Evolutionary conservation across 2,113 vertebrate genomes (phyloP).

Genomic region (Sebastes fasciatus): DNA sequence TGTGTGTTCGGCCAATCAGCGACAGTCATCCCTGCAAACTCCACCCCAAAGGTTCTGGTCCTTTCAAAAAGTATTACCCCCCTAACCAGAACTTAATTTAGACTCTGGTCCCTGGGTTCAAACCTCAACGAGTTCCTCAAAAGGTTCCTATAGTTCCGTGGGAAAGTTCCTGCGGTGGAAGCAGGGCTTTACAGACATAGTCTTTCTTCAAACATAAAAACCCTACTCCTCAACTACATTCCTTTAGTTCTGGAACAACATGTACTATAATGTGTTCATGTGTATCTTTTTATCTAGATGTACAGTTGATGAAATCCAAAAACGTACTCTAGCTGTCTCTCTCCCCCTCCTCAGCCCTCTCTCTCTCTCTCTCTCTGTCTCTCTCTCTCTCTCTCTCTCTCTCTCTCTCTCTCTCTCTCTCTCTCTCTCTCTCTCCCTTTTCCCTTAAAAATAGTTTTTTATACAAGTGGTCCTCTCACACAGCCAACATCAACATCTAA

Average conservation of each 20-base stretch:
- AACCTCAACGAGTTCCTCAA: no score
- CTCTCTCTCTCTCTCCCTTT: conserved; percentile 26
- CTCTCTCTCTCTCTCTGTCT: conserved; percentile 27
- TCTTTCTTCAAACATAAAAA: conserved; percentile 5
- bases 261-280: not conserved
- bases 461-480: conserved; percentile 82
- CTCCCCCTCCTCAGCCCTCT: conserved; percentile 1
- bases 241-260: not conserved
- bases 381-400: conserved; percentile 17
- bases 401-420: conserved; percentile 16
- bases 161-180: no score
- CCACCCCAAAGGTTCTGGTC: no score
- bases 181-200: not conserved
- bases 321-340: conserved; percentile 13
- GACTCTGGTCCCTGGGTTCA: no score
- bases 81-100: no score
- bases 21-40: no score
- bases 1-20: no score
- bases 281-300: conserved; percentile 36
- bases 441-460: conserved; percentile 81
- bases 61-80: no score
- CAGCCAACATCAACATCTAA: conserved; percentile 86
- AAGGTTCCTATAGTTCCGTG: no score
- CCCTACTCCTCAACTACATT: not conserved
- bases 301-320: conserved; percentile 39